Base-by-base conservation (phyloP, 53 echinoderm and acorn worm species). In the Hippasteria phrygiana region DNA sequence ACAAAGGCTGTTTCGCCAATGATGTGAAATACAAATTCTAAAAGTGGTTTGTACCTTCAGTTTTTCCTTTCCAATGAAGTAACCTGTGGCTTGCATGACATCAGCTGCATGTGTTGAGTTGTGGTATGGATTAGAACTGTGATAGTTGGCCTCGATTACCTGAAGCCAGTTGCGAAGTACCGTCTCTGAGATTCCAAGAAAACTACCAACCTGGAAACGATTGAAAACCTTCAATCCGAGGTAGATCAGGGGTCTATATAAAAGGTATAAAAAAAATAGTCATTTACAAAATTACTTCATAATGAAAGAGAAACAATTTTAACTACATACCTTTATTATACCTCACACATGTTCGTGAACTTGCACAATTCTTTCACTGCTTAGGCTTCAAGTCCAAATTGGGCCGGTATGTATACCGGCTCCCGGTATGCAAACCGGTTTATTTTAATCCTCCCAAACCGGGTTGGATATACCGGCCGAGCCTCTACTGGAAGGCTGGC, bases 31-130 rank as follows among this genome's bases (percentile, higher is more conserved):
- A n/a, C n/a, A n/a, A n/a, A n/a, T n/a, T n/a, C n/a, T n/a, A n/a
- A n/a, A n/a, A n/a, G n/a, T 8, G n/a, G 22, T 18, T 59, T 80
- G 20, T 88, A 98, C 98, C 91, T 95, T 95, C 20, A 98, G 64
- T 47, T 90, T 95, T 9, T 93, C 97, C 76, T 94, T 98, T 17
- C 92, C 88, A 10, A 98, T 91, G 88, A 98, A 95, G 74, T 89
- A 95, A 0, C 95, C 92, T 0, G 98, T 98, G n/a, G 98, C 92
- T 71, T 98, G 98, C 75, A 98, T 71, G 74, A 98, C 98, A 75
- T 98, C 97, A 24, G 98, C 94, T 71, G 98, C 98, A 63, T 98
- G 98, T 42, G 98, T 94, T 11, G 98, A 98, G 93, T 98, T 98
- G 93, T 98, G 98, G 77, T 98, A 98, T 13, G 98, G 98, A 72